Evolutionary conservation across 2,888 invertebrate genomes (phyloP), one percentile per base, ranked within the genome.

Genomic region (Euspilapteryx auroguttella): DNA sequence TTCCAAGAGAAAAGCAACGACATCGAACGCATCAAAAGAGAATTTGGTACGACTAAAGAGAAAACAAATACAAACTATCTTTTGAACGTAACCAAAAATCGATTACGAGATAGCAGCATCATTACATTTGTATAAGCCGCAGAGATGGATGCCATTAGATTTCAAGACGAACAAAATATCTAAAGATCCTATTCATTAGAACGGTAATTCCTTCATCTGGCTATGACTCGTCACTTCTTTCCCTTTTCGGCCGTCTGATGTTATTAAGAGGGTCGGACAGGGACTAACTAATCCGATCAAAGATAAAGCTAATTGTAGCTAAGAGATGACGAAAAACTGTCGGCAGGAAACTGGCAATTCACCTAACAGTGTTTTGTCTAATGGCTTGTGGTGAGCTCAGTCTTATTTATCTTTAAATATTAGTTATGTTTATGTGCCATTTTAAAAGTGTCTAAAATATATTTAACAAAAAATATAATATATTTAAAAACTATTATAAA

Each of bases 271-370:
- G 44, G 42, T 38, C 40, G 15, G 15, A 15, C 40, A 38, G 33
- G 39, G 25, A 39, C 38, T 37, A 28, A 24, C 37, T 45, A 40
- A 43, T 45, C 35, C 31, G 47, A 50, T 53, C 40, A 37, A 27
- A 51, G 50, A 52, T 53, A 55, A 50, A 39, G 35, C 45, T 51
- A 53, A 52, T 50, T 50, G 45, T 38, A 41, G 22, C 32, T 40
- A 42, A 42, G 34, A 44, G 42, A 42, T 34, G 32, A 21, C 35
- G 31, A 34, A 37, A 36, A 38, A 37, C 13, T 12, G 21, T 20
- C 8, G 7, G 13, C 20, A 20, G 20, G 21, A 27, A 27, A 25
- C 25, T 25, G 25, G 15, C n/a, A n/a, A n/a, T n/a, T n/a, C n/a
- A n/a, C n/a, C n/a, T n/a, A n/a, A n/a, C n/a, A n/a, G n/a, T n/a